Percentiles rank a stretch among this genome's conserved stretches.
These are phyloP conservation scores for Cantharis nigra DNA, from an alignment of 2,888 invertebrate species.

Conservation along the genomic window DNA sequence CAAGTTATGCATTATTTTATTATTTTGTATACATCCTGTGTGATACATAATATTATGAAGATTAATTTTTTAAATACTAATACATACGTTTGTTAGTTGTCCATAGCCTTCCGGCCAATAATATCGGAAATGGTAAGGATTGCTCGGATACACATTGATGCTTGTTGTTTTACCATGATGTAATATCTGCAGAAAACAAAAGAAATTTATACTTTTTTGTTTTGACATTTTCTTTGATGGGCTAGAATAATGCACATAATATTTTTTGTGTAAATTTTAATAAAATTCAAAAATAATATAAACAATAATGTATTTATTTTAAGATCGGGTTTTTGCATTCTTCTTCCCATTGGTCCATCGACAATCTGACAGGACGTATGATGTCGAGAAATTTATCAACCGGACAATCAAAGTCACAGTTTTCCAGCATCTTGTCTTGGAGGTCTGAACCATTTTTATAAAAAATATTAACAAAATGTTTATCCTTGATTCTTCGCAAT, in stretches of 20 bases:
- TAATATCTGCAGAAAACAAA: neutral
- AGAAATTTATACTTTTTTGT: neutral
- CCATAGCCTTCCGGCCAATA: neutral
- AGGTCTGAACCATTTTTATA: conserved; percentile 70
- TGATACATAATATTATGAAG: too few species aligned
- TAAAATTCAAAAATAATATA: neutral
- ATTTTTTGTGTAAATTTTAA: too few species aligned
- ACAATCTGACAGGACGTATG: conserved; percentile 62
- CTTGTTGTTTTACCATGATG: neutral
- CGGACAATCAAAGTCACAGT: conserved; percentile 69
- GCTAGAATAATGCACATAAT: too few species aligned
- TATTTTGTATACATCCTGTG: too few species aligned
- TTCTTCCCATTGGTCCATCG: neutral
- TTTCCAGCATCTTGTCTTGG: conserved; percentile 62
- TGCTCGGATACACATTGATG: neutral
- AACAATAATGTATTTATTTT: neutral
- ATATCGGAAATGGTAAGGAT: neutral
- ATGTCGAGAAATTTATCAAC: conserved; percentile 62
- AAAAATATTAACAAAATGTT: conserved; percentile 44
- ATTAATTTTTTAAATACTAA: too few species aligned
- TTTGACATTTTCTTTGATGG: neutral
- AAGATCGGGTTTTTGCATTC: too few species aligned
- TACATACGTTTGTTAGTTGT: neutral
- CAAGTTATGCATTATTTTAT: too few species aligned
- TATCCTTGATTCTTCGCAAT: too few species aligned